These are phyloP conservation scores for Drosophila neocordata DNA, from an alignment of 1,140 invertebrate species.

Conservation along the genomic window DNA sequence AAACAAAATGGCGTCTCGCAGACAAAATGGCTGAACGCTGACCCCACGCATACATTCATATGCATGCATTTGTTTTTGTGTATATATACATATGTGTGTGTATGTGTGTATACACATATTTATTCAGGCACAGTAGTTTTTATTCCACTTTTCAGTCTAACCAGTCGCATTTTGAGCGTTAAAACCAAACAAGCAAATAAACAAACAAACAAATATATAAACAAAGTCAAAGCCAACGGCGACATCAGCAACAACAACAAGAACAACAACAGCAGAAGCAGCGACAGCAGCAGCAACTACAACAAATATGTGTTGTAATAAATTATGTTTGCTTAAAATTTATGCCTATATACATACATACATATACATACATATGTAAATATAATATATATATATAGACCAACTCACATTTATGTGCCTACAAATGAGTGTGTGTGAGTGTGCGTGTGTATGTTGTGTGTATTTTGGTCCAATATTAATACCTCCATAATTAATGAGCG, in stretches of 20 bases:
- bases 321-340: slow-evolving; percentile 58
- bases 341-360: slow-evolving; percentile 41
- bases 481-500: slow-evolving; percentile 65
- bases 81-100: slow-evolving; percentile 3
- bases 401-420: slow-evolving; percentile 5
- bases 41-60: slow-evolving; percentile 44
- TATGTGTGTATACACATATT: slow-evolving; percentile 20
- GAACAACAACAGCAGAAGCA: slow-evolving; percentile 27
- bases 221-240: slow-evolving; percentile 59
- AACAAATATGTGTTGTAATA: slow-evolving; percentile 72
- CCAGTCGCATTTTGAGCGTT: slow-evolving; percentile 68
- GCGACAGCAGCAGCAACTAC: slow-evolving; percentile 34
- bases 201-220: slow-evolving; percentile 62
- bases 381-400: slow-evolving; percentile 6
- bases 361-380: slow-evolving; percentile 26
- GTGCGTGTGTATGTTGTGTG: slow-evolving; percentile 36
- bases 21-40: slow-evolving; percentile 46
- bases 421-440: not conserved
- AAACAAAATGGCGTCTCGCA: slow-evolving; percentile 63
- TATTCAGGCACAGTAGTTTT: slow-evolving; percentile 26
- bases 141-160: slow-evolving; percentile 34
- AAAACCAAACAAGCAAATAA: slow-evolving; percentile 71
- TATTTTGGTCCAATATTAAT: slow-evolving; percentile 57
- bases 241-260: slow-evolving; percentile 29
- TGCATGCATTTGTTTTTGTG: slow-evolving; percentile 1